phyloP scores from a whole-genome alignment of 2,797 vertebrate genomes.

The Remorina albescens region DNA sequence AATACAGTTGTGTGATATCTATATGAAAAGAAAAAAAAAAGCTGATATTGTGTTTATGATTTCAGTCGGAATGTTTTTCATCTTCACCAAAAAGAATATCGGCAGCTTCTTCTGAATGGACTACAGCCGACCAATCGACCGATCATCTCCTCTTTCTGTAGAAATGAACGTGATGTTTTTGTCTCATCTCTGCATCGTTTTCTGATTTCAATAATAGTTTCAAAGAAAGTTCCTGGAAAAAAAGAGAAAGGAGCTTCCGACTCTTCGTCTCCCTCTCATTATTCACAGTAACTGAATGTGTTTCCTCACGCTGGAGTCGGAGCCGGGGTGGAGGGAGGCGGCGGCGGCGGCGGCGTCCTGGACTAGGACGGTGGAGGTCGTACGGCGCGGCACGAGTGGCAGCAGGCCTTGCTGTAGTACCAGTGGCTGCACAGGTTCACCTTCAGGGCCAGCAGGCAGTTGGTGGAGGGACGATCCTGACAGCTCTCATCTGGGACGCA shows the following conservation, averaged over 20 bases:
- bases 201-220: no score
- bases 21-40: no score
- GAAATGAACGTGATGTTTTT: no score
- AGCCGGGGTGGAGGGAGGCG: conserved; percentile 17
- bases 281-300: conserved; percentile 45
- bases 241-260: neutral
- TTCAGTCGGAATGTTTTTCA: no score
- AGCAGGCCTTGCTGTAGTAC: conserved; percentile 99
- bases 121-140: no score
- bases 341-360: neutral
- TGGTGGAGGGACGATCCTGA: conserved; percentile 95
- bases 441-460: conserved; percentile 96
- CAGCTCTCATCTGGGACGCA: conserved; percentile 92
- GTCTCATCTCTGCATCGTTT: no score
- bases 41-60: no score
- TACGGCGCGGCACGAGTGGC: conserved; percentile 89
- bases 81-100: no score
- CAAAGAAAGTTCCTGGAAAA: neutral
- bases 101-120: no score
- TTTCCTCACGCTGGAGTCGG: conserved; percentile 29
- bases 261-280: conserved; percentile 13
- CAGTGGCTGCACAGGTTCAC: conserved; percentile 98
- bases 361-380: conserved; percentile 74
- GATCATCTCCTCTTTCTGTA: no score
- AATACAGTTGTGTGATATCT: no score